A percentile compares a stretch with the other conserved stretches of the same genome.
These are phyloP conservation scores for Sphenodon punctatus DNA, from an alignment of 2,797 vertebrate genomes.

Conservation along the genomic window DNA sequence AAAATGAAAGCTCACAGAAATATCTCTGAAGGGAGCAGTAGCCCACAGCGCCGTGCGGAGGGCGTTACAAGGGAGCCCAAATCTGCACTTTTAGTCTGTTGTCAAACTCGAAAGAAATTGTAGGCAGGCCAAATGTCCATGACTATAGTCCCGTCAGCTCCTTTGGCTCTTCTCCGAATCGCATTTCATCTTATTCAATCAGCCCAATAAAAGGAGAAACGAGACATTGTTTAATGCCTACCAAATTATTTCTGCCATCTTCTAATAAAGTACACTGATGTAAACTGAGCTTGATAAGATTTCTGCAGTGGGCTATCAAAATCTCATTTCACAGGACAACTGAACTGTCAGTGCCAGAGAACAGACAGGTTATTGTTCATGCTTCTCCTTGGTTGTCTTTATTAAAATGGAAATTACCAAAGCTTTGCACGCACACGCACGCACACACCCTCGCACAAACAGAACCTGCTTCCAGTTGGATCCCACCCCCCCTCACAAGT, in stretches of 20 bases:
- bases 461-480: not conserved
- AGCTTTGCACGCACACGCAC: constrained; percentile 14
- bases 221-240: constrained; percentile 16
- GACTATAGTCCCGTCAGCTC: not conserved
- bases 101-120: not conserved
- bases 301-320: not conserved
- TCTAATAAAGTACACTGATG: constrained; percentile 28
- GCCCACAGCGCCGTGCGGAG: not conserved
- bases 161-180: not conserved
- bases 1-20: too few relatives aligned
- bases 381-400: constrained; percentile 58
- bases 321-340: constrained; percentile 60
- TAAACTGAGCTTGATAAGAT: constrained; percentile 36
- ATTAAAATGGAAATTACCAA: constrained; percentile 68
- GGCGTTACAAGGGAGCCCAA: not conserved
- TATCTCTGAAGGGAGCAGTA: too few relatives aligned
- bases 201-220: constrained; percentile 27
- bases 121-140: not conserved
- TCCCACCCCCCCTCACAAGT: not conserved
- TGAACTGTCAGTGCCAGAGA: constrained; percentile 43
- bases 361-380: constrained; percentile 54
- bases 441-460: rapidly evolving
- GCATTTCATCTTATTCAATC: constrained; percentile 36
- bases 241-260: constrained; percentile 38
- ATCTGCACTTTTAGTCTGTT: not conserved